phyloP scores from a whole-genome alignment of 2,888 invertebrate genomes.

The Agrilus cyanescens region DNA sequence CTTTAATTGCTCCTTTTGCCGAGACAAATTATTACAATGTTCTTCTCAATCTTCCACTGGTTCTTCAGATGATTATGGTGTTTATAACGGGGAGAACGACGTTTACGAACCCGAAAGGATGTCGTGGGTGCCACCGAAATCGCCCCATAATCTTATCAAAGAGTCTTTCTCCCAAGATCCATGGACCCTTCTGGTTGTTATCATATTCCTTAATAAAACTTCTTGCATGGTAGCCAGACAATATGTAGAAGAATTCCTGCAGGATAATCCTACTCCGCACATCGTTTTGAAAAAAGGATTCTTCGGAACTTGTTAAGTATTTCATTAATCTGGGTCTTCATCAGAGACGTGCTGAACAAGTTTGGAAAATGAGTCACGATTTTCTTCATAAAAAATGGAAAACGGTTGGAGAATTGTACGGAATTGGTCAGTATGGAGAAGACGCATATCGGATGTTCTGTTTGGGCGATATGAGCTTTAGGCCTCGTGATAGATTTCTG shows the following conservation, averaged over 20 bases:
- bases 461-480: slow-evolving; percentile 46
- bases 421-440: slow-evolving; percentile 59
- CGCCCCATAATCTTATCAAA: slow-evolving; percentile 54
- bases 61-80: no score
- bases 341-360: slow-evolving; percentile 46
- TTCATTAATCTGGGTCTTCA: slow-evolving; percentile 47
- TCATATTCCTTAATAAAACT: slow-evolving; percentile 56
- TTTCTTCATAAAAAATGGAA: slow-evolving; percentile 53
- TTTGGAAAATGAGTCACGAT: slow-evolving; percentile 51
- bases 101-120: no score
- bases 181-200: slow-evolving; percentile 58
- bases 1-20: no score
- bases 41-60: no score
- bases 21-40: no score
- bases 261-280: slow-evolving; percentile 45
- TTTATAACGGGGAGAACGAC: no score
- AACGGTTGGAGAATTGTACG: slow-evolving; percentile 51
- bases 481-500: slow-evolving; percentile 44
- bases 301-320: slow-evolving; percentile 41
- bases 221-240: slow-evolving; percentile 44
- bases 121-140: slow-evolving; percentile 40
- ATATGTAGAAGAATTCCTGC: slow-evolving; percentile 46
- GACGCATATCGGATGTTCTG: slow-evolving; percentile 61
- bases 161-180: slow-evolving; percentile 52
- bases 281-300: slow-evolving; percentile 40